Evolutionary conservation across 2,113 vertebrate genomes (phyloP).

Genomic region (Ceratotherium simum): DNA sequence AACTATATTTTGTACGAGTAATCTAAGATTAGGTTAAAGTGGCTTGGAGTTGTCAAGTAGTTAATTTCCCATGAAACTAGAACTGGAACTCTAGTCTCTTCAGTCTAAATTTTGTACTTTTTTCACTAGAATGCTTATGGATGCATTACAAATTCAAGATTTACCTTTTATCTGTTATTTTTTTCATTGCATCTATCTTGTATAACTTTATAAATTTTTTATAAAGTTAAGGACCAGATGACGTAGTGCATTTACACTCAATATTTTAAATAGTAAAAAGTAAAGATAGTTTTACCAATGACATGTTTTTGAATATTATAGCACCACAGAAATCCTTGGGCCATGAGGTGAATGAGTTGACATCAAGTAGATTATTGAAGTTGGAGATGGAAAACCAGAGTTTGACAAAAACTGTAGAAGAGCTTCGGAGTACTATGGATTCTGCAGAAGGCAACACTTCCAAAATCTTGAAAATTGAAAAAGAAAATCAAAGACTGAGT

Average conservation of each 20-base stretch:
- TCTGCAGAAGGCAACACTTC: slow-evolving; percentile 87
- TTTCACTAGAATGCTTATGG: not conserved
- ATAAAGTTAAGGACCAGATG: not conserved
- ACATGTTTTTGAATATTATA: slow-evolving; percentile 78
- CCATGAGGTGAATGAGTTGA: slow-evolving; percentile 97
- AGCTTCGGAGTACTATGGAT: slow-evolving; percentile 89
- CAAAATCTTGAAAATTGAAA: slow-evolving; percentile 92
- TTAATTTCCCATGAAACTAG: slow-evolving; percentile 16
- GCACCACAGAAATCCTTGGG: slow-evolving; percentile 96
- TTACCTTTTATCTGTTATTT: not conserved
- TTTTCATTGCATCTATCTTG: not conserved
- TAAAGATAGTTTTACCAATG: not conserved
- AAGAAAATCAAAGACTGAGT: slow-evolving; percentile 95
- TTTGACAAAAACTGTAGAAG: slow-evolving; percentile 95
- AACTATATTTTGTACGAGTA: not conserved
- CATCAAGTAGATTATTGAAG: slow-evolving; percentile 96
- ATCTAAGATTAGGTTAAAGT: not conserved
- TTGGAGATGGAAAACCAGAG: slow-evolving; percentile 99
- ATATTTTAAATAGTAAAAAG: slow-evolving; percentile 55
- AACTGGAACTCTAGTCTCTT: slow-evolving; percentile 27
- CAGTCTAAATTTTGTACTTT: not conserved
- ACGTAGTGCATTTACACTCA: not conserved
- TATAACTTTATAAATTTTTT: slow-evolving; percentile 2
- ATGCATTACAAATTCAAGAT: slow-evolving; percentile 41
- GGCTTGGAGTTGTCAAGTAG: not conserved